Conservation (phyloP, 2,888 invertebrate species). For the Germaria angustata region DNA sequence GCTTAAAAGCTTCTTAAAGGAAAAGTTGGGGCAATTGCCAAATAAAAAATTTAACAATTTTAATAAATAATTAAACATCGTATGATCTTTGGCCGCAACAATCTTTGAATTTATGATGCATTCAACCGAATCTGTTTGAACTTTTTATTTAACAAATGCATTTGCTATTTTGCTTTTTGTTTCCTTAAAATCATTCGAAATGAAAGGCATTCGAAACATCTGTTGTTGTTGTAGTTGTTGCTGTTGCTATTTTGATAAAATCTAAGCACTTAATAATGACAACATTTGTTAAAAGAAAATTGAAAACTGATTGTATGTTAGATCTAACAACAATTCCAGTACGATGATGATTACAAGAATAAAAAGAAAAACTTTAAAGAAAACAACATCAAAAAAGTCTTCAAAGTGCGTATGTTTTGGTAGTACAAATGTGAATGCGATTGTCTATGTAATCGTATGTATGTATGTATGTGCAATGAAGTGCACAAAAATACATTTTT, state of each 20-base stretch:
- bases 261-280: slow-evolving; percentile 44
- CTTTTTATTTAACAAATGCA: not conserved
- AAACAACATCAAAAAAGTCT: slow-evolving; percentile 5
- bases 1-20: no score
- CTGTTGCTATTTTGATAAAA: slow-evolving; percentile 40
- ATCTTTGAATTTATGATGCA: not conserved
- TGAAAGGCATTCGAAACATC: slow-evolving; percentile 21
- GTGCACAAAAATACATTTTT: slow-evolving; percentile 40
- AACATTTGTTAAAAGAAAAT: slow-evolving; percentile 37
- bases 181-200: slow-evolving; percentile 9
- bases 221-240: no score
- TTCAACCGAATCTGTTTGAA: not conserved
- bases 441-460: not conserved
- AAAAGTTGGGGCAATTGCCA: no score
- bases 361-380: not conserved
- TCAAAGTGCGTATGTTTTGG: slow-evolving; percentile 3
- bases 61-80: not conserved
- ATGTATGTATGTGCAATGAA: slow-evolving; percentile 32
- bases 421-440: not conserved
- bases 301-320: slow-evolving; percentile 43
- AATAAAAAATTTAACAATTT: not conserved
- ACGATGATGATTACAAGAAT: slow-evolving; percentile 31
- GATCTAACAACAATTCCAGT: slow-evolving; percentile 62
- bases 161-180: not conserved
- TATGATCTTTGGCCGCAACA: slow-evolving; percentile 2